These are phyloP conservation scores for Coryphaenoides rupestris DNA, from an alignment of 2,113 vertebrate genomes.

Conservation along the genomic window DNA sequence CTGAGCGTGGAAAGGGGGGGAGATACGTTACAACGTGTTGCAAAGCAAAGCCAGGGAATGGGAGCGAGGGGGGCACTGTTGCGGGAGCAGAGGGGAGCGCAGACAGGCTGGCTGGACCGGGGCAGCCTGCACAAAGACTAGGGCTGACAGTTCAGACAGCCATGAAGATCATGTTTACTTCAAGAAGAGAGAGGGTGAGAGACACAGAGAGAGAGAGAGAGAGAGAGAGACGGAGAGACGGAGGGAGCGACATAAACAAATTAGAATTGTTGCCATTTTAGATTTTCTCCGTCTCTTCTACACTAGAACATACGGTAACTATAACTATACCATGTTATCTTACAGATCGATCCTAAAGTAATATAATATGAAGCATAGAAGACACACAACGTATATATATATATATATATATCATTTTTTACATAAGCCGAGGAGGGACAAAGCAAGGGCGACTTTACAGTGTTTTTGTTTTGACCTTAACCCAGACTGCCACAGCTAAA, in stretches of 20 bases:
- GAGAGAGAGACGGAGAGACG: constrained; percentile 13
- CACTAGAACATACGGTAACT: too few species aligned
- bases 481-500: not conserved
- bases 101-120: too few species aligned
- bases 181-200: constrained; percentile 11
- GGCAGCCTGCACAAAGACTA: too few species aligned
- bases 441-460: not conserved
- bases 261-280: too few species aligned
- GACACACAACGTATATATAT: constrained; percentile 14
- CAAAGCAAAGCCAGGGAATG: too few species aligned
- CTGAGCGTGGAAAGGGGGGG: too few species aligned
- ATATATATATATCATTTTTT: constrained; percentile 1
- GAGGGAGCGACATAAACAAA: constrained; percentile 26
- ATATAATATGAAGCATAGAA: constrained; percentile 8
- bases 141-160: not conserved
- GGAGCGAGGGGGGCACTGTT: too few species aligned
- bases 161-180: too few species aligned
- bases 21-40: too few species aligned
- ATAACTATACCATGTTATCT: not conserved
- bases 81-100: too few species aligned
- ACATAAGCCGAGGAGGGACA: not conserved
- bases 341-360: too few species aligned
- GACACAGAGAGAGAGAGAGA: constrained; percentile 8
- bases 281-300: too few species aligned
- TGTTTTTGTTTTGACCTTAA: not conserved